A percentile compares a stretch with the other conserved stretches of the same genome.
phyloP scores from a whole-genome alignment of 2,797 vertebrate species.

The Taenioides sp. region DNA sequence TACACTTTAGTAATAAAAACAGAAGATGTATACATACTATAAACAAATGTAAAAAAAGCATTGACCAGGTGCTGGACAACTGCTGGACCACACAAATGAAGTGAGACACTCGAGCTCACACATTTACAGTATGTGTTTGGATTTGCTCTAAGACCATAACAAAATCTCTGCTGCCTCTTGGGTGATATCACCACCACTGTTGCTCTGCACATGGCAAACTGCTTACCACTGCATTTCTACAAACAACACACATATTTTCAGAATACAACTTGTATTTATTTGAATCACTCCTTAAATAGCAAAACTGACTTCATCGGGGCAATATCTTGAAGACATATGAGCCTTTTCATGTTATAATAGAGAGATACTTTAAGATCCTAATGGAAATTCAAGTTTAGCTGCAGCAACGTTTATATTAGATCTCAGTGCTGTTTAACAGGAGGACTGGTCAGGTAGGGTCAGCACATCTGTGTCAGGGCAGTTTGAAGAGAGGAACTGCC shows the following conservation, averaged over 20 bases:
- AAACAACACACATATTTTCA: conserved; percentile 14
- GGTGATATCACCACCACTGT: conserved; percentile 24
- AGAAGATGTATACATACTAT: no score
- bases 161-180: conserved; percentile 26
- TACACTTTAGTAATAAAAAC: no score
- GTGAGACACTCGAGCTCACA: conserved; percentile 7
- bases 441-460: no score
- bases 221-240: conserved; percentile 10
- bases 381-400: no score
- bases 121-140: conserved; percentile 42
- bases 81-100: conserved; percentile 41
- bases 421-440: no score
- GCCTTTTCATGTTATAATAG: background rate
- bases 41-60: background rate
- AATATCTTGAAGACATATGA: background rate
- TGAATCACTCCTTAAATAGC: background rate
- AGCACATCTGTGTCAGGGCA: no score
- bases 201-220: conserved; percentile 18
- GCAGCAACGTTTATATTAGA: no score
- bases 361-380: no score
- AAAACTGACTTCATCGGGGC: background rate
- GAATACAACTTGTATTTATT: conserved; percentile 6
- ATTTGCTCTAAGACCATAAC: conserved; percentile 27
- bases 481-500: no score
- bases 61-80: conserved; percentile 25